Evolutionary conservation across 1,140 invertebrate genomes (phyloP), one percentile per base, ranked within the genome.

Genomic region (Drosophila albomicans): DNA sequence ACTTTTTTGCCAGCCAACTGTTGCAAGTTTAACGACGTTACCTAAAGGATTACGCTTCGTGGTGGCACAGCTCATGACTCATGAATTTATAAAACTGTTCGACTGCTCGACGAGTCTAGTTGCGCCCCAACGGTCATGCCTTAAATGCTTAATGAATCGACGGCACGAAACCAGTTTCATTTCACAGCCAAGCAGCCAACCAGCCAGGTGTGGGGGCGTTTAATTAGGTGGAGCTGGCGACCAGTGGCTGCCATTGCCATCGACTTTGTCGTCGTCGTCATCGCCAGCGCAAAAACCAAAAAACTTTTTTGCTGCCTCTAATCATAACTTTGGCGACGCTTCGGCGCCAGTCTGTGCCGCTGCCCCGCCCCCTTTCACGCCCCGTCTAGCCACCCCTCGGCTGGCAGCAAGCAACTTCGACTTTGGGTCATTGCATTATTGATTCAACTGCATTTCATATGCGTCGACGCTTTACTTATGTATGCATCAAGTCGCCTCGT

Each of bases 351-450:
- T 49, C 66, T 75, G 82, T 58, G 57, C 43, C 43, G 2, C 35
- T 3, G 35, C 35, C 35, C 35, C 35, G 10, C 35, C 35, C 35
- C 35, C 35, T 10, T 10, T 38, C 3, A 38, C 35, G 48, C 67
- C 13, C 28, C 13, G 38, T 46, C 43, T 48, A 20, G 51, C 15
- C 45, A 8, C 54, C 20, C 38, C 15, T 3, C 4, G 4, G 16
- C n/a, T n/a, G 6, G 30, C 30, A 3, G 30, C 3, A 25, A 20
- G 20, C 20, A 25, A 25, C 38, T 32, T 35, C 30, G 32, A 58
- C 52, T 38, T 38, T 75, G 73, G 82, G 77, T 79, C 76, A 82
- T 82, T 87, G 84, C 84, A 87, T 88, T 87, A 88, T 87, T 88
- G 84, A 84, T 84, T 56, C 81, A 87, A 81, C 65, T 82, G 84